Percentiles rank a stretch among this genome's conserved stretches.
These are phyloP conservation scores for Saccopteryx bilineata DNA, from an alignment of 2,113 vertebrate genomes.

Conservation along the genomic window DNA sequence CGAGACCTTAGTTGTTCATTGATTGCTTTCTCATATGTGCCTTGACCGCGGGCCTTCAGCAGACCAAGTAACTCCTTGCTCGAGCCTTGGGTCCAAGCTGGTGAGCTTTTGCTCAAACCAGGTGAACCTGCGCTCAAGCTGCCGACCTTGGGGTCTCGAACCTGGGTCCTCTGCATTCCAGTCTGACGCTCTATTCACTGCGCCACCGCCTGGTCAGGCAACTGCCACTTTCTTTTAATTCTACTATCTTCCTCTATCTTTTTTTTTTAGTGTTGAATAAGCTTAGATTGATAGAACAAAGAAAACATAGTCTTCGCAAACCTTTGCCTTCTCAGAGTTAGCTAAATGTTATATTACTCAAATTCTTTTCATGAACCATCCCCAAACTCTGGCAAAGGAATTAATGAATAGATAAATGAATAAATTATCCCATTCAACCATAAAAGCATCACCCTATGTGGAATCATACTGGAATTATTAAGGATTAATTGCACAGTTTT, in stretches of 20 bases:
- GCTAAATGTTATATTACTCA: not conserved
- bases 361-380: not conserved
- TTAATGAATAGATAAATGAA: not conserved
- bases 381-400: not conserved
- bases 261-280: slow-evolving; percentile 54
- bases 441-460: not conserved
- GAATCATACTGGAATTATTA: not conserved
- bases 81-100: no score
- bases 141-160: no score
- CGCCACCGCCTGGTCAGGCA: no score
- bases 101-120: no score
- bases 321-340: slow-evolving; percentile 44
- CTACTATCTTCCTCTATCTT: not conserved
- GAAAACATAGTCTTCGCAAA: not conserved
- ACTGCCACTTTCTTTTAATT: slow-evolving; percentile 34
- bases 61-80: no score
- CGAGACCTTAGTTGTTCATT: no score
- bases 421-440: not conserved
- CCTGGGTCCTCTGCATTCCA: no score
- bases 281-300: slow-evolving; percentile 39
- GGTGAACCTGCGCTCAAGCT: no score
- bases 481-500: not conserved
- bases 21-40: no score
- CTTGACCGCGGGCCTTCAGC: no score
- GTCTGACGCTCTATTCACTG: no score